A percentile compares a stretch with the other conserved stretches of the same genome.
phyloP scores from a whole-genome alignment of 2,888 invertebrate genomes.

The Napeogenes inachia region DNA sequence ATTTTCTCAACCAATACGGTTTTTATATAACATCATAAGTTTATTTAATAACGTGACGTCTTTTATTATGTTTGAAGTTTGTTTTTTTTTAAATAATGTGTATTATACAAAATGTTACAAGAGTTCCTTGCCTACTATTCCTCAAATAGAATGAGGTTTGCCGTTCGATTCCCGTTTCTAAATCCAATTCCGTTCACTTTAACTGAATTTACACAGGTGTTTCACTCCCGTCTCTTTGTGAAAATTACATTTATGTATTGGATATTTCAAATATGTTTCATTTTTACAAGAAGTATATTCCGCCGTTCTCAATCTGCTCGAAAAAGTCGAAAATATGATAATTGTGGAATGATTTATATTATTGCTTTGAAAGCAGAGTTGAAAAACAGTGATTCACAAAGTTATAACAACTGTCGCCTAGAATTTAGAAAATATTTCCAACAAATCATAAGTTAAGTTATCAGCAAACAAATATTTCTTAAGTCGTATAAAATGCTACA shows the following conservation, averaged over 20 bases:
- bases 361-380: no score
- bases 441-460: no score
- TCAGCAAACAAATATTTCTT: not conserved
- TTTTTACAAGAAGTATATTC: not conserved
- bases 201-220: constrained; percentile 42
- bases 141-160: constrained; percentile 38
- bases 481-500: constrained; percentile 3
- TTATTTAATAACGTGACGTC: constrained; percentile 3
- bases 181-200: constrained; percentile 45
- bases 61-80: not conserved
- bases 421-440: no score
- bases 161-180: constrained; percentile 51
- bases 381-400: no score
- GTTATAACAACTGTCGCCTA: no score
- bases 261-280: not conserved
- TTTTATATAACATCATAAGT: no score
- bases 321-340: no score
- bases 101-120: constrained; percentile 28
- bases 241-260: constrained; percentile 19
- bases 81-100: constrained; percentile 36
- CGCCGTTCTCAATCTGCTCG: no score
- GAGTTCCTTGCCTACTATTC: constrained; percentile 36
- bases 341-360: no score
- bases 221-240: constrained; percentile 16
- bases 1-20: no score